phyloP scores from a whole-genome alignment of 2,113 vertebrate species.

The Macrotus californicus region DNA sequence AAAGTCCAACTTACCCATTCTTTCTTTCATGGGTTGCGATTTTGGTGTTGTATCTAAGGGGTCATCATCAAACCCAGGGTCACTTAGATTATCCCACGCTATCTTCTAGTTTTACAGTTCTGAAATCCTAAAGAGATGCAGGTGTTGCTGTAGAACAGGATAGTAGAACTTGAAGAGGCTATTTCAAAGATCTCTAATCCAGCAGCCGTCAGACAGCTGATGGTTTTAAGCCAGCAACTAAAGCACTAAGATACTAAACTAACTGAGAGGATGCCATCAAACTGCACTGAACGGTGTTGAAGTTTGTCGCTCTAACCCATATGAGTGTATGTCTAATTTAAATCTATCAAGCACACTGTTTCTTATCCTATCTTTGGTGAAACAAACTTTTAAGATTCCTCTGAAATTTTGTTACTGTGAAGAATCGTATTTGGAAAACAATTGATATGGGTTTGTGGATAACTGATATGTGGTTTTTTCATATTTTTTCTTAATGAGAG shows the following conservation, averaged over 20 bases:
- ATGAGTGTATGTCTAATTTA: neutral
- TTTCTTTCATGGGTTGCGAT: no score
- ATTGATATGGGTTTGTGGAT: neutral
- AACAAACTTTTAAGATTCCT: neutral
- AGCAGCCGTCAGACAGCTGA: neutral
- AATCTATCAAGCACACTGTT: neutral
- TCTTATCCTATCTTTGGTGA: neutral
- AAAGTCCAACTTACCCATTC: no score
- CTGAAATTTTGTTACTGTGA: neutral
- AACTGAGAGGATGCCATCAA: neutral
- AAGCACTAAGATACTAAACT: slow-evolving; percentile 13
- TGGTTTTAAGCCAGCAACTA: neutral
- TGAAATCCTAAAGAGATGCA: neutral
- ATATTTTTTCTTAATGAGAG: neutral
- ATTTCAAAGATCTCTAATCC: slow-evolving; percentile 5
- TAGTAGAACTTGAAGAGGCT: neutral
- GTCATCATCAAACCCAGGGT: neutral
- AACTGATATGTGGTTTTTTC: neutral
- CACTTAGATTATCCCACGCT: neutral
- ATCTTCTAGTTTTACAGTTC: neutral
- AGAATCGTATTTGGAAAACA: neutral
- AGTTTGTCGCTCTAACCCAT: neutral
- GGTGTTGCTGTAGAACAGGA: neutral
- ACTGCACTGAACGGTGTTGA: neutral
- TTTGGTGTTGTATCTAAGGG: no score